Conservation (phyloP, 2,888 invertebrate species). For the Lamproptera curius region DNA sequence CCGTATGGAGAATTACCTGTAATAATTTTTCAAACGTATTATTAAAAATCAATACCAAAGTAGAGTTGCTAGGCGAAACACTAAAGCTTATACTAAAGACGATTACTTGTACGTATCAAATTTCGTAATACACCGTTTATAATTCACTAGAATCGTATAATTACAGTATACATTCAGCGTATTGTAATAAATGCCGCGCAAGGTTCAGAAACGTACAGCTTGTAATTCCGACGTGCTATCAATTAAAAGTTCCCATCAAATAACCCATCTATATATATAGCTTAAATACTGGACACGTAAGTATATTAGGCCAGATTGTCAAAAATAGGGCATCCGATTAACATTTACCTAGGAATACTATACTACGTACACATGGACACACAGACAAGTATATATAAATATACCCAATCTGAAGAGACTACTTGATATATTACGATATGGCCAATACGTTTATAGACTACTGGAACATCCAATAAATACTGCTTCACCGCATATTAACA, state of each 20-base stretch:
- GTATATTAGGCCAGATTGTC: slow-evolving; percentile 13
- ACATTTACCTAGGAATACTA: slow-evolving; percentile 1
- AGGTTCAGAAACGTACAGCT: background rate
- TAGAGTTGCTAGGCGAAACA: too few relatives aligned
- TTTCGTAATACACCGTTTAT: too few relatives aligned
- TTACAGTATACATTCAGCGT: background rate
- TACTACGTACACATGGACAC: slow-evolving; percentile 2
- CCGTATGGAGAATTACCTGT: too few relatives aligned
- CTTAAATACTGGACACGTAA: background rate
- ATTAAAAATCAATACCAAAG: too few relatives aligned
- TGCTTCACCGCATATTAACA: slow-evolving; percentile 17
- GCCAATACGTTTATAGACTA: slow-evolving; percentile 1
- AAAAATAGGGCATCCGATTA: slow-evolving; percentile 5
- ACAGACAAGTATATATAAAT: slow-evolving; percentile 5
- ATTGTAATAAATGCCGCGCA: background rate
- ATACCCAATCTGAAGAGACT: slow-evolving; percentile 8
- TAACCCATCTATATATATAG: background rate
- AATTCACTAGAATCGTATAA: too few relatives aligned
- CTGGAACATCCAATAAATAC: slow-evolving; percentile 12
- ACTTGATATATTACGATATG: slow-evolving; percentile 7
- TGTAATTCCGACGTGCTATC: slow-evolving; percentile 8
- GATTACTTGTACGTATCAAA: too few relatives aligned
- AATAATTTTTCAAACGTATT: too few relatives aligned
- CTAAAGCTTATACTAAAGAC: too few relatives aligned
- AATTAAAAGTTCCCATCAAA: background rate